Evolutionary conservation across 2,113 vertebrate species (phyloP).

Genomic region (Herpailurus yagouaroundi): DNA sequence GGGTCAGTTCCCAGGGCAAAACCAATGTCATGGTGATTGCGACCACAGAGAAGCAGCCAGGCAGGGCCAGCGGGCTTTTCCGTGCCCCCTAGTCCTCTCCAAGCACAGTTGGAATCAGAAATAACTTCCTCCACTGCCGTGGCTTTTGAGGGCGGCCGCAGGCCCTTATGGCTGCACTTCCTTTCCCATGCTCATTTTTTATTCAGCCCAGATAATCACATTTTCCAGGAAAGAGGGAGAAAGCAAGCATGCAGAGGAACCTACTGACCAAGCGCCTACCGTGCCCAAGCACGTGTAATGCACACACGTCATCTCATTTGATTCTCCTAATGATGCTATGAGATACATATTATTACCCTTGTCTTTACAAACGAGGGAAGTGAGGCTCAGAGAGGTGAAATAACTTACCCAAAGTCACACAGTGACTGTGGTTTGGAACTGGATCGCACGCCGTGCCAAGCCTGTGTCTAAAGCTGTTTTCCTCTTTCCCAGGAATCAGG

Average conservation of each 20-base stretch:
- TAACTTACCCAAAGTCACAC: constrained; percentile 18
- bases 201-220: neutral
- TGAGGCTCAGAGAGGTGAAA: neutral
- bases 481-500: neutral
- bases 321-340: neutral
- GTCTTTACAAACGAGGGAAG: neutral
- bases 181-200: neutral
- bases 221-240: constrained; percentile 30
- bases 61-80: neutral
- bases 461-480: neutral
- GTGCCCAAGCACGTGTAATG: neutral
- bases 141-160: neutral
- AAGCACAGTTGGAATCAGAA: neutral
- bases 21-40: neutral
- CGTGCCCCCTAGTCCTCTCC: neutral
- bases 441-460: neutral
- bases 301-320: neutral
- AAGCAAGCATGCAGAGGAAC: neutral
- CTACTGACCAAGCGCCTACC: neutral
- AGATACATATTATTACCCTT: neutral
- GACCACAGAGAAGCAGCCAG: neutral
- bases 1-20: neutral
- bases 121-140: neutral
- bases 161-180: neutral
- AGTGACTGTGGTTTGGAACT: neutral